Evolutionary conservation across 2,888 invertebrate species (phyloP), one percentile per base, ranked within the genome.

Genomic region (Pristionchus mayeri): DNA sequence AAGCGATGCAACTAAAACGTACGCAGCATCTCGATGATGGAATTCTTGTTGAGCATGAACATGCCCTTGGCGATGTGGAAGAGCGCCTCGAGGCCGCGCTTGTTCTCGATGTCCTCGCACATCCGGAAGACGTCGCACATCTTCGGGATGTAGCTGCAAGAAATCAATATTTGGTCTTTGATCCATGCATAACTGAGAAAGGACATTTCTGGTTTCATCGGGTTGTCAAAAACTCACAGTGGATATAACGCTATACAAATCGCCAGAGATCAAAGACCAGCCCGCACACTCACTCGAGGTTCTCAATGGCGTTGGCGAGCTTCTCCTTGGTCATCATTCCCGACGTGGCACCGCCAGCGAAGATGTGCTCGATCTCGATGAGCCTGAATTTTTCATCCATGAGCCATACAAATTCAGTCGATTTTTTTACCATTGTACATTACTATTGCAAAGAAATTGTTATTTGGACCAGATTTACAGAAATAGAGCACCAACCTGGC

Each of bases 51-150:
- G 90, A 99, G 95, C 93, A 98, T 95, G 94, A 99, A 99, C 94
- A 99, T 96, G 94, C 97, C 98, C 94, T 98, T 98, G 93, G 99
- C 97, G 93, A 99, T 98, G 94, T 98, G 88, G 85, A 90, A 90
- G 44, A 44, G 44, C 6, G 7, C 13, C 44, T 6, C 44, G 44
- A 44, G 44, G 6, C 44, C 44, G 44, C 44, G 44, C 88, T 96
- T 95, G 93, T 98, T 97, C 93, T 98, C 97, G 89, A 97, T 95
- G 94, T 98, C 98, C 94, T 99, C 99, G 93, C 98, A 98, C 94
- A 97, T 96, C 93, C 96, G 96, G 94, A 99, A 99, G 87, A 98
- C 94, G 93, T 97, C 96, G 84, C 98, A 95, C 88, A 99, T 94
- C 94, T 98, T 98, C 92, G 96, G 96, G 86, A 99, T 97, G 93